Evolutionary conservation across 1,140 invertebrate genomes (phyloP), one percentile per base, ranked within the genome.

Genomic region (Drosophila varians): DNA sequence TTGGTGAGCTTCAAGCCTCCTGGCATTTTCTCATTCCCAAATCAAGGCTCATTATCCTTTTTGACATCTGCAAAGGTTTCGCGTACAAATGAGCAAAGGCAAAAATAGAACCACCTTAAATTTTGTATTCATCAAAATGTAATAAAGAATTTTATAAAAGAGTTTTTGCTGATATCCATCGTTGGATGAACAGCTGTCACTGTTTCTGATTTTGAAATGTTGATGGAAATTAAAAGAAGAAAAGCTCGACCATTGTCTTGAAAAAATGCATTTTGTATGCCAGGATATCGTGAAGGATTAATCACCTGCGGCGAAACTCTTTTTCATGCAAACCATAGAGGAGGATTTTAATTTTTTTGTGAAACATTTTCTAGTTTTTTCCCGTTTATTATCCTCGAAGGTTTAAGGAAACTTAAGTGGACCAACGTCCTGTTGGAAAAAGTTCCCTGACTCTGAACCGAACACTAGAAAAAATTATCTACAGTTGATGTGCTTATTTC

Each of bases 31-130:
- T 11, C 21, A 53, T 45, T 66, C 47, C 18, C 34, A 52, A 52
- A 54, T 34, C 52, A 42, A 7, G 55, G 56, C 80, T 82, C 82
- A 87, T 86, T 87, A 87, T 86, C 73, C 80, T 79, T 68, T 72
- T 64, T 87, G 82, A 82, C 80, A 82, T 82, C 68, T 70, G 56
- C 76, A 45, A 65, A 58, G 58, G 54, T 62, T 86, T 84, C 34
- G 19, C 55, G 26, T 42, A 53, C 26, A 71, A 84, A 64, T 69
- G 56, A 64, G 72, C 61, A 69, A 64, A 42, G 58, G 38, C 12
- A 49, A 58, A 61, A 46, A 62, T 21, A 36, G 18, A 31, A 31
- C 2, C 28, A 3, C 2, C 26, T 28, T 28, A 28, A 11, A 28
- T 28, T 28, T n/a, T n/a, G n/a, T n/a, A n/a, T n/a, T n/a, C n/a